phyloP scores from a whole-genome alignment of 2,113 vertebrate species.

The Syngnathoides biaculeatus region DNA sequence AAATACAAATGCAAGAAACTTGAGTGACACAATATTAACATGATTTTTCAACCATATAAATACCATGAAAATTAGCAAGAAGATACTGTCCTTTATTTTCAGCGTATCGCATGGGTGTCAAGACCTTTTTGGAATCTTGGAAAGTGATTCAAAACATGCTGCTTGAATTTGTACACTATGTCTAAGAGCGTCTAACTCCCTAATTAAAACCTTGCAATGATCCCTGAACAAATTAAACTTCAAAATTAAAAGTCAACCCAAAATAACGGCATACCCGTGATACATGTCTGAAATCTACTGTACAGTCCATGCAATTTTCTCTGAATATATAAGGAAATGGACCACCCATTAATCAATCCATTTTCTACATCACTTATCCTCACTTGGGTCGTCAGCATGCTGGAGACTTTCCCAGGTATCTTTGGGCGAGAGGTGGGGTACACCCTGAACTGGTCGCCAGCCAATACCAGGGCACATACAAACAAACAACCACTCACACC shows the following conservation, averaged over 20 bases:
- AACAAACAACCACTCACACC: no score
- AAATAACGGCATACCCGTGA: constrained; percentile 32
- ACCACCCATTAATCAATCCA: no score
- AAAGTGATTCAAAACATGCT: constrained; percentile 9
- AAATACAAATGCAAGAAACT: no score
- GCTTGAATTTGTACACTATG: constrained; percentile 1
- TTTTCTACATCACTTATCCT: no score
- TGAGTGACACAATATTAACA: no score
- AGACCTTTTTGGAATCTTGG: constrained; percentile 11
- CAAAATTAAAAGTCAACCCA: constrained; percentile 47
- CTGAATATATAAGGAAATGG: constrained; percentile 33
- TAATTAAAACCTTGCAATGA: constrained; percentile 4
- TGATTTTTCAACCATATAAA: no score
- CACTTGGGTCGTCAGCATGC: no score
- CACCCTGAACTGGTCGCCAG: no score
- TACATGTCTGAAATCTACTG: constrained; percentile 44
- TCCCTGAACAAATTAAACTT: constrained; percentile 19
- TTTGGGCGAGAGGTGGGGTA: no score
- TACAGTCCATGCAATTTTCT: constrained; percentile 33
- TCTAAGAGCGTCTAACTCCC: not conserved
- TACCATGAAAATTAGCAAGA: not conserved
- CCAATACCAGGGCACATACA: no score
- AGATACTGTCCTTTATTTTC: not conserved
- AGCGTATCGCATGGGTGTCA: not conserved
- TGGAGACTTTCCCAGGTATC: no score